Evolutionary conservation across 2,797 vertebrate genomes (phyloP).

Genomic region (Schizopygopsis pylzovi): DNA sequence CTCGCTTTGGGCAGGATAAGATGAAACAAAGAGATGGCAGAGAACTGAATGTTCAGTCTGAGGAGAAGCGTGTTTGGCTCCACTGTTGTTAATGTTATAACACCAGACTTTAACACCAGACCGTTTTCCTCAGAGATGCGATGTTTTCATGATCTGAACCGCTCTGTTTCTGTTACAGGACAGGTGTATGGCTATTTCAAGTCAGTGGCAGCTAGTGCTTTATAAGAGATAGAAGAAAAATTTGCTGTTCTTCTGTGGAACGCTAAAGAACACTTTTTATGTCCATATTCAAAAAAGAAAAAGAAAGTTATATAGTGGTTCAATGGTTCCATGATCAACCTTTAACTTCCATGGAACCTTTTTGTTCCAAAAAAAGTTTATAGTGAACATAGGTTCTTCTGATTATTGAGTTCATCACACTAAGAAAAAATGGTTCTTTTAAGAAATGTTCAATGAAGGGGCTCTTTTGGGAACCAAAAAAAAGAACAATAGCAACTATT

Average conservation of each 20-base stretch:
- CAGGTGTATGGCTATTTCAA: neutral
- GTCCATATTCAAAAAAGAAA: neutral
- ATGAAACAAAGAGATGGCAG: conserved; percentile 22
- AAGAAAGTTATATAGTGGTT: neutral
- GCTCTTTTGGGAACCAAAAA: neutral
- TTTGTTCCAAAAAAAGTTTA: neutral
- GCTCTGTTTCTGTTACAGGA: neutral
- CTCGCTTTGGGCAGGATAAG: conserved; percentile 16
- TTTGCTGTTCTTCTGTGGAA: neutral
- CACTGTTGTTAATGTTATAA: conserved; percentile 10
- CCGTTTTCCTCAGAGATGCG: neutral
- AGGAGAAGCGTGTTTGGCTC: neutral
- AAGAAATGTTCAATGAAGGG: neutral
- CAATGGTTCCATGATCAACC: neutral
- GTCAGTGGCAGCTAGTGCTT: neutral
- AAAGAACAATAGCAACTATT: no score
- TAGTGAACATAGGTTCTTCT: neutral
- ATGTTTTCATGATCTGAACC: neutral
- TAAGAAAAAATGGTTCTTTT: neutral
- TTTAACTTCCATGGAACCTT: neutral
- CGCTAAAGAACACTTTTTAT: neutral
- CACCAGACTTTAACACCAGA: neutral
- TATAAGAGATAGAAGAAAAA: neutral
- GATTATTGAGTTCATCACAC: neutral
- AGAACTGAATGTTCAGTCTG: conserved; percentile 17